Conservation (phyloP, 2,888 invertebrate genomes). For the Agapetus fuscipes region DNA sequence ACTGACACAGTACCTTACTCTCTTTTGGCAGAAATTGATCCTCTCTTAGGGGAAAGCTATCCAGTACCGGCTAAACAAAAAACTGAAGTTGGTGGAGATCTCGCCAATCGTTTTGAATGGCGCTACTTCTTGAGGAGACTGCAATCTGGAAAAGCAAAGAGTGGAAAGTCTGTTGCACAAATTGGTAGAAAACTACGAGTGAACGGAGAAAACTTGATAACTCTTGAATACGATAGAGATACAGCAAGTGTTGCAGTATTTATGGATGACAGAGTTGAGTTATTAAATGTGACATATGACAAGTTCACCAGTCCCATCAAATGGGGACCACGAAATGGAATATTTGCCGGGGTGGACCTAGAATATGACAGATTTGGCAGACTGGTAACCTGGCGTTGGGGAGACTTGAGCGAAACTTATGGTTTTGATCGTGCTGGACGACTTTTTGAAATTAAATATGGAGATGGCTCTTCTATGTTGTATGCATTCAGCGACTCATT, state of each 20-base stretch:
- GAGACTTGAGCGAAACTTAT: constrained; percentile 81
- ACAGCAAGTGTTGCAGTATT: constrained; percentile 78
- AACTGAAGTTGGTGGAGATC: constrained; percentile 80
- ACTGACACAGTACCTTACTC: constrained; percentile 89
- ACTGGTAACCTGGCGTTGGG: constrained; percentile 87
- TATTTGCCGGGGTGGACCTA: constrained; percentile 81
- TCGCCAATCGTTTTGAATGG: constrained; percentile 93
- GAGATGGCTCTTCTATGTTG: constrained; percentile 81
- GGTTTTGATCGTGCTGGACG: constrained; percentile 85
- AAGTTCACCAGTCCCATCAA: constrained; percentile 74
- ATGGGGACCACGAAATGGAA: constrained; percentile 77
- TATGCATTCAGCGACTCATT: constrained; percentile 91
- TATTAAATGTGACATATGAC: constrained; percentile 80
- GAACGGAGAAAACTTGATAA: constrained; percentile 85
- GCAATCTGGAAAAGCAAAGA: constrained; percentile 51
- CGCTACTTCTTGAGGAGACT: constrained; percentile 79
- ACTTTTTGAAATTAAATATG: constrained; percentile 81
- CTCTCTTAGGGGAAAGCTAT: constrained; percentile 80
- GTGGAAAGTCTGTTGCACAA: constrained; percentile 63
- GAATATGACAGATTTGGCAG: constrained; percentile 89
- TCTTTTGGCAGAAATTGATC: constrained; percentile 79
- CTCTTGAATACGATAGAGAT: constrained; percentile 84
- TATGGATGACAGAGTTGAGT: constrained; percentile 77
- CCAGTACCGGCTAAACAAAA: constrained; percentile 86
- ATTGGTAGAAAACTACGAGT: constrained; percentile 78